Evolutionary conservation across 2,113 vertebrate genomes (phyloP), one percentile per base, ranked within the genome.

Genomic region (Acrocephalus arundinaceus): DNA sequence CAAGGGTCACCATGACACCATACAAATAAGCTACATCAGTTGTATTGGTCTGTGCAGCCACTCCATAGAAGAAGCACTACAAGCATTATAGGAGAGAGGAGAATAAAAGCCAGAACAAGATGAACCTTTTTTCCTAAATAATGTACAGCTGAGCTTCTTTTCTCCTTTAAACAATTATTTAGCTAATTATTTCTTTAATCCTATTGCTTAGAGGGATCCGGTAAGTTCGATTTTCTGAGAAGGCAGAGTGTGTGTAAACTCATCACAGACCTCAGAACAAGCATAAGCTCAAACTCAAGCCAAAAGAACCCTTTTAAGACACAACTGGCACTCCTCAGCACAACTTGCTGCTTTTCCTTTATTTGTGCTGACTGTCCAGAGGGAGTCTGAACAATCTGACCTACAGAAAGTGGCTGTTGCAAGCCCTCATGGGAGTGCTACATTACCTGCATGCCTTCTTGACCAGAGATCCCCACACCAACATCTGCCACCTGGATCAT

Each of bases 401-500:
- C 35, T 46, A n/a, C 1, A 28, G 68, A 35, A 89, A 91, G 13
- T 31, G 46, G n/a, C 61, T 67, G 22, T 74, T 68, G 58, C 72
- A 67, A 1, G 10, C 51, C 31, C 58, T 85, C 76, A 74, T 24
- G 30, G 41, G 43, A 80, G n/a, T 39, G 33, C 13, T 62, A 86
- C 39, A 89, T 98, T 98, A 99, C 99, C 99, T 99, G 99, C 99
- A 99, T 99, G 96, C 99, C 99, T 93, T 99, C 99, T 97, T 99
- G 99, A 94, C 99, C 99, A 3, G 99, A 99, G 95, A 99, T 99
- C 39, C 99, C 99, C 89, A 99, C 99, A 3, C 99, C 99, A 65
- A 99, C 99, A 61, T 99, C 99, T 19, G 99, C 99, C 33, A 99
- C 99, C 97, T 99, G 99, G 97, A 99, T 99, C 99, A 99, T 99